Evolutionary conservation across 30 jellyfish, hydroid and myxozoan species (phyloP).

Genomic region (Sanderia malayensis): DNA sequence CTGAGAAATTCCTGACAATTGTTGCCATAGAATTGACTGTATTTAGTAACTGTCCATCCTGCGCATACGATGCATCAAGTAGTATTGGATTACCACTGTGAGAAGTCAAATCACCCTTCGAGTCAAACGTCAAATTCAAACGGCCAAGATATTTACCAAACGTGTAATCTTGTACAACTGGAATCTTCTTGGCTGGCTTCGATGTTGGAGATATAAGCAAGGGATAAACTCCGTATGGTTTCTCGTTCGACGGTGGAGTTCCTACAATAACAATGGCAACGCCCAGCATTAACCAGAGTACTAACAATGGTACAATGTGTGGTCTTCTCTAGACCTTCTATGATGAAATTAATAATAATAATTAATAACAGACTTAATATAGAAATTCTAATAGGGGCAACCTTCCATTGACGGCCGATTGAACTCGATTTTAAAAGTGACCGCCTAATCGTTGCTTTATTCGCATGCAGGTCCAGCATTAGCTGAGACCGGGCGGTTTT

Average conservation of each 20-base stretch:
- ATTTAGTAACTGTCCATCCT: constrained; percentile 61
- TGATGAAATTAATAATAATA: no score
- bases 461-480: no score
- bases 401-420: no score
- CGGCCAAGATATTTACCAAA: constrained; percentile 93
- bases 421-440: no score
- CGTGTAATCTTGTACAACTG: constrained; percentile 89
- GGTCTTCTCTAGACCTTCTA: no score
- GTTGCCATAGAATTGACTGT: constrained; percentile 64
- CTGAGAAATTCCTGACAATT: constrained; percentile 26
- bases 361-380: no score
- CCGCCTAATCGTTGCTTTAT: no score
- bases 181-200: constrained; percentile 64
- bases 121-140: constrained; percentile 69
- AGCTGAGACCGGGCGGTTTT: no score
- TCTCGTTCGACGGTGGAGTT: constrained; percentile 89
- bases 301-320: no score
- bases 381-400: no score
- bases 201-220: constrained; percentile 54
- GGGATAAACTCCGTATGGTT: constrained; percentile 84
- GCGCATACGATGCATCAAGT: constrained; percentile 63
- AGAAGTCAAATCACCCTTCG: constrained; percentile 65
- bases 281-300: no score
- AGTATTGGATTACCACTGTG: constrained; percentile 91
- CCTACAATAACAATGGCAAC: no score